Evolutionary conservation across 2,888 invertebrate genomes (phyloP).

Genomic region (Latrodectus elegans): DNA sequence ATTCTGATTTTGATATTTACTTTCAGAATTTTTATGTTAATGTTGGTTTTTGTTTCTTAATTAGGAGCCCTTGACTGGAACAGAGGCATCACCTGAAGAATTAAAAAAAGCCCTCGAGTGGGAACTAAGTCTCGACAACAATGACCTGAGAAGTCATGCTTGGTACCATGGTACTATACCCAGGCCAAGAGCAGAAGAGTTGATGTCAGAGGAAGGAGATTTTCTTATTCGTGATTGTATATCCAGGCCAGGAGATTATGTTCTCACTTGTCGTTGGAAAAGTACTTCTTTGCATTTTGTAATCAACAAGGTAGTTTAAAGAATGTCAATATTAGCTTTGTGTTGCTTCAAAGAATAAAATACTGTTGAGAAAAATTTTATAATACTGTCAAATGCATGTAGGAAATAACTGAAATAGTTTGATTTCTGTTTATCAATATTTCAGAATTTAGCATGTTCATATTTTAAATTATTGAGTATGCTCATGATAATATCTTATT

Average conservation of each 20-base stretch:
- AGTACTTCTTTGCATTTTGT: conserved; percentile 91
- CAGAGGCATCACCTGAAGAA: conserved; percentile 71
- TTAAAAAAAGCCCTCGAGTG: conserved; percentile 81
- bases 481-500: too few relatives aligned
- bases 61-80: conserved; percentile 70
- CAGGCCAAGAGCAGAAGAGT: conserved; percentile 85
- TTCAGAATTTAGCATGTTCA: too few relatives aligned
- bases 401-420: too few relatives aligned
- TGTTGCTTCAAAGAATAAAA: too few relatives aligned
- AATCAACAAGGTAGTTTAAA: conserved; percentile 80
- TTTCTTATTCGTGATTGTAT: conserved; percentile 94
- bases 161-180: conserved; percentile 95
- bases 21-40: not conserved
- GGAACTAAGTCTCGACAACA: conserved; percentile 87
- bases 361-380: too few relatives aligned
- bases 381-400: too few relatives aligned
- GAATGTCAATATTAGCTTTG: not conserved
- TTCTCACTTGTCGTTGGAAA: conserved; percentile 90
- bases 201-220: conserved; percentile 85
- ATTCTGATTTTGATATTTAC: not conserved
- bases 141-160: conserved; percentile 90
- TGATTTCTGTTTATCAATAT: too few relatives aligned
- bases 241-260: conserved; percentile 94
- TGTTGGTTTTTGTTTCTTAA: not conserved
- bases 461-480: too few relatives aligned